phyloP scores from a whole-genome alignment of 2,888 invertebrate species.

The Apotomis betuletana region DNA sequence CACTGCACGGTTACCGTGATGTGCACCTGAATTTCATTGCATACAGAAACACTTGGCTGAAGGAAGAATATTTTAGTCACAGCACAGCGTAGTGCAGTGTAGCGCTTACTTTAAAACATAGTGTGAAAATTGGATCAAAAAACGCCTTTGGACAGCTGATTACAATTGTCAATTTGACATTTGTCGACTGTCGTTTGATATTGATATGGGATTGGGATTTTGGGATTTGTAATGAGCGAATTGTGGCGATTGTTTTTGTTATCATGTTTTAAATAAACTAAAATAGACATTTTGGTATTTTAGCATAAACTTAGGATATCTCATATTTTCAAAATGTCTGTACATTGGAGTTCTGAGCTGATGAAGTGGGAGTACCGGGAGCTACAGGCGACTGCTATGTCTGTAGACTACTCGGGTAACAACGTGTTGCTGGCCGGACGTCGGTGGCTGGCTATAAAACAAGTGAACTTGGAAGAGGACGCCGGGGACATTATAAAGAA shows the following conservation, averaged over 20 bases:
- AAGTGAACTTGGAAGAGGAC: constrained; percentile 88
- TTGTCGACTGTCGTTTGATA: constrained; percentile 1
- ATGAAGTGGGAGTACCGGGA: constrained; percentile 91
- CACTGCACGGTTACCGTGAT: too few species aligned
- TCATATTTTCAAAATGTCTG: constrained; percentile 61
- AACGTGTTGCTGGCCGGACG: constrained; percentile 93
- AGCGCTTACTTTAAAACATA: too few species aligned
- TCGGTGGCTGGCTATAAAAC: constrained; percentile 89
- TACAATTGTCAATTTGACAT: constrained; percentile 26
- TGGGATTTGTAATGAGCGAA: neutral
- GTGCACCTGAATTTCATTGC: too few species aligned
- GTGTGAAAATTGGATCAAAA: neutral
- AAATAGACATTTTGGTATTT: neutral
- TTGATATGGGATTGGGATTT: too few species aligned
- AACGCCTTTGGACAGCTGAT: constrained; percentile 33
- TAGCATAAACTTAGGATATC: neutral
- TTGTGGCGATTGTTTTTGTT: constrained; percentile 29
- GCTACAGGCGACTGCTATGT: constrained; percentile 96
- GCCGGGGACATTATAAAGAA: constrained; percentile 88
- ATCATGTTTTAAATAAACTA: constrained; percentile 16
- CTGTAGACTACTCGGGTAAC: constrained; percentile 93
- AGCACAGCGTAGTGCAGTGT: too few species aligned
- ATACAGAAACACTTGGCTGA: too few species aligned
- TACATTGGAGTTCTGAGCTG: constrained; percentile 80
- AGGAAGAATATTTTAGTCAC: too few species aligned